Conservation (phyloP, 2,113 vertebrate genomes). For the Rissa tridactyla region DNA sequence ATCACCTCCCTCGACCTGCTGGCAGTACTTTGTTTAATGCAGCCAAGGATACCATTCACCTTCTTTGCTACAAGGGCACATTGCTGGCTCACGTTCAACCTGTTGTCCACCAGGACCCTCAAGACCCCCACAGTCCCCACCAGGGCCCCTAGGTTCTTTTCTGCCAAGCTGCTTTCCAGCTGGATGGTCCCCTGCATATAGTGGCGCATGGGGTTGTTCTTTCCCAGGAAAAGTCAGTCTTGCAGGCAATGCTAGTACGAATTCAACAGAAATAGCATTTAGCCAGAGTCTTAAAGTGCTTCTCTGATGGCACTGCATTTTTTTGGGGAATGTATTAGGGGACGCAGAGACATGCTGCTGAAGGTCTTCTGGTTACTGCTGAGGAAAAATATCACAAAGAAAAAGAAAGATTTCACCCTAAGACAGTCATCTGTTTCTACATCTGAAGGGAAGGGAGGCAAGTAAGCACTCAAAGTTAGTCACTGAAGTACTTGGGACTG, state of each 20-base stretch:
- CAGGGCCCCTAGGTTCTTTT: neutral
- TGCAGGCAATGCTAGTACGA: neutral
- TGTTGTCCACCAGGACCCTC: neutral
- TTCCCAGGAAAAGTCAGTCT: neutral
- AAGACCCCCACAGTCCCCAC: neutral
- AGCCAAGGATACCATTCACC: neutral
- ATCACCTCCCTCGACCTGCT: neutral
- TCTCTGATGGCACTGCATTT: neutral
- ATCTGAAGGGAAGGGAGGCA: neutral
- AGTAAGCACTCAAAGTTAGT: neutral
- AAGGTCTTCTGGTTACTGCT: neutral
- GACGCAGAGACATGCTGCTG: neutral
- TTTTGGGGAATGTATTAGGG: neutral
- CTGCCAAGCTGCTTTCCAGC: neutral
- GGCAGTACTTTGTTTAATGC: neutral
- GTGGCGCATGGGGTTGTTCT: neutral
- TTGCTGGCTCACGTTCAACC: neutral
- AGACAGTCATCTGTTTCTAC: neutral
- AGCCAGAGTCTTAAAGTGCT: neutral
- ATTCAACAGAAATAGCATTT: neutral
- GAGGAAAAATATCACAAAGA: neutral
- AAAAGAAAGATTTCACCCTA: neutral
- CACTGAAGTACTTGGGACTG: neutral
- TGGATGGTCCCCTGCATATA: neutral
- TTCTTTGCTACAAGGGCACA: neutral